A percentile compares a stretch with the other conserved stretches of the same genome.
These are phyloP conservation scores for Hexactinellida sp. DNA, from an alignment of 37 sponge, comb jelly and placozoan species.

Conservation along the genomic window DNA sequence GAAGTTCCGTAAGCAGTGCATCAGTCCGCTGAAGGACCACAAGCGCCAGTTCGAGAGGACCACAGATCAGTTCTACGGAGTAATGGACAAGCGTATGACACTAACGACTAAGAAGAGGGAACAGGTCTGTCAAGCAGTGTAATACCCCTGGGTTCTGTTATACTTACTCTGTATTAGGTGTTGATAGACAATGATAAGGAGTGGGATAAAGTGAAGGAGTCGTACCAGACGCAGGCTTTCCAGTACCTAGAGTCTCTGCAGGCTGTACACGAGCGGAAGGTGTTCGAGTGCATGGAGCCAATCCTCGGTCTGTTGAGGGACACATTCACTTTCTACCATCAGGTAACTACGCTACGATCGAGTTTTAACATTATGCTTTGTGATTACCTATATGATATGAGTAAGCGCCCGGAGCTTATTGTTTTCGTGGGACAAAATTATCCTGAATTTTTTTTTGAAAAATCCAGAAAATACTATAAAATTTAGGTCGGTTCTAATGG, in stretches of 20 bases:
- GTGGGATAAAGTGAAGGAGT: not conserved
- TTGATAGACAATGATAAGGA: not conserved
- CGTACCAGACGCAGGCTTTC: not conserved
- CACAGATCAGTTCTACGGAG: not conserved
- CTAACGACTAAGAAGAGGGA: not conserved
- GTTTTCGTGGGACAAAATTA: too few species aligned
- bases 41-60: not conserved
- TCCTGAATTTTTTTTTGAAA: too few species aligned
- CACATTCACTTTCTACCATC: constrained; percentile 12
- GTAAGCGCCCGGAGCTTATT: too few species aligned
- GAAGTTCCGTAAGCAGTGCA: constrained; percentile 74
- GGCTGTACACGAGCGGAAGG: not conserved
- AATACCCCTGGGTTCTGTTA: not conserved
- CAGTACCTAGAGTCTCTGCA: not conserved
- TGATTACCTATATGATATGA: too few species aligned
- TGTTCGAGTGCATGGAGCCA: constrained; percentile 1
- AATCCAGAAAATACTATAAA: too few species aligned
- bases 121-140: not conserved
- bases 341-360: not conserved
- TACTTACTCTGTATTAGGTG: not conserved
- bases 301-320: not conserved
- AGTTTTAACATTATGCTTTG: too few species aligned
- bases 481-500: too few species aligned
- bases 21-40: constrained; percentile 20
- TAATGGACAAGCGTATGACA: not conserved